Percentiles rank a stretch among this genome's conserved stretches.
phyloP scores from a whole-genome alignment of 1,140 invertebrate genomes.

The Pseudomyrmex pallidus region DNA sequence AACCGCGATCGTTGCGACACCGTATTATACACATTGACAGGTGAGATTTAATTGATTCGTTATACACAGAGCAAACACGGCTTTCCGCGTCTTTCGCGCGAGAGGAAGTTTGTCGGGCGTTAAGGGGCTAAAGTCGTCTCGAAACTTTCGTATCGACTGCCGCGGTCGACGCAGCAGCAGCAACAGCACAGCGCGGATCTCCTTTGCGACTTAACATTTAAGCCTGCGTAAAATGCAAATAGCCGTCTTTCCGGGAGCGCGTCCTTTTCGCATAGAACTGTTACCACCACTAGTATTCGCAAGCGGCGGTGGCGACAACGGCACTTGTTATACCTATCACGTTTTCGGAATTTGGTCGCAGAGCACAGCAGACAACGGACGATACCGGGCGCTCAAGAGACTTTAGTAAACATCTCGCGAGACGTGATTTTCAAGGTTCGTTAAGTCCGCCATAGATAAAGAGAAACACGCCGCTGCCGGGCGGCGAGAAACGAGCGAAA shows the following conservation, averaged over 20 bases:
- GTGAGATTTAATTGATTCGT: constrained; percentile 54
- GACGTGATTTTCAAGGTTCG: constrained; percentile 80
- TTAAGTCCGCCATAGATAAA: constrained; percentile 75
- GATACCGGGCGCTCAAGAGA: constrained; percentile 7
- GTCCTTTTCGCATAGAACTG: not conserved
- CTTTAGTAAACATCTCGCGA: constrained; percentile 75
- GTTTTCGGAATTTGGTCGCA: constrained; percentile 51
- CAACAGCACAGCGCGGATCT: constrained; percentile 7
- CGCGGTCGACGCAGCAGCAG: not conserved
- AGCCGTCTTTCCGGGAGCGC: constrained; percentile 16
- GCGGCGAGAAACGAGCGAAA: constrained; percentile 51
- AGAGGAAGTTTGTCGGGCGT: constrained; percentile 34
- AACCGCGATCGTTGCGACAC: not conserved
- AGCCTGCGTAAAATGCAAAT: constrained; percentile 59
- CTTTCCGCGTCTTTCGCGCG: constrained; percentile 23
- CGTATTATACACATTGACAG: constrained; percentile 29
- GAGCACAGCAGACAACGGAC: not conserved
- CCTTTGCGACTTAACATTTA: constrained; percentile 56
- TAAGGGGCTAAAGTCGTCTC: constrained; percentile 49
- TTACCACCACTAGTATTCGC: too few relatives aligned
- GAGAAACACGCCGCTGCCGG: constrained; percentile 52
- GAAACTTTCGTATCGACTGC: constrained; percentile 52
- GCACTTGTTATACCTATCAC: constrained; percentile 52
- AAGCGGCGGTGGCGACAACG: too few relatives aligned
- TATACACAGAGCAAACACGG: not conserved